Evolutionary conservation across 2,797 vertebrate genomes (phyloP), one percentile per base, ranked within the genome.

Genomic region (Sarcoramphus papa): DNA sequence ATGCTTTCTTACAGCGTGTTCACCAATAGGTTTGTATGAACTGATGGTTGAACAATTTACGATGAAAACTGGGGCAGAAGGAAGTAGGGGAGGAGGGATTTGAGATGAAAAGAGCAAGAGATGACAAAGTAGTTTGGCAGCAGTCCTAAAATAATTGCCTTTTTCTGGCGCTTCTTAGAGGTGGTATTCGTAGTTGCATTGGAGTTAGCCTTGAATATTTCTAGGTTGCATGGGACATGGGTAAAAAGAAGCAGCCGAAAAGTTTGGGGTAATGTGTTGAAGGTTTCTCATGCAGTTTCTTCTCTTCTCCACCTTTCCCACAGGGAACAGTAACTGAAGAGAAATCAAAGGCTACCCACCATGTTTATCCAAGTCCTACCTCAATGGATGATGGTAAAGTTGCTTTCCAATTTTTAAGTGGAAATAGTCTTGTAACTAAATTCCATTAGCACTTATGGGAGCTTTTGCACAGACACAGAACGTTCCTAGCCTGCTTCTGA

Each of bases 281-380:
- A 50, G 22, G 27, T 60, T 85, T 81, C 90, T 95, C n/a, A 88
- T 3, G 24, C 6, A 6, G 19, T 56, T 75, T 79, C 28, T 37
- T 30, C 77, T 91, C 11, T 80, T 77, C 72, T 59, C 43, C 18
- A 1, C 64, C 64, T 96, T 96, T 40, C 54, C 30, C 45, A 0
- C 91, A 99, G 99, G 99, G 99, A 91, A 98, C 99, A 48, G 98
- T 99, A 78, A 99, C 99, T 56, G 99, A 99, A 45, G 99, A 99
- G 82, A 99, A 99, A 78, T 99, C 99, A 15, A 99, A 99, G 97
- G 99, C 99, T 60, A 99, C 99, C 51, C 99, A 99, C 96, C 98
- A 99, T 11, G 98, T 99, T 94, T 99, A 99, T 95, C 98, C 99
- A 2, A 98, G 98, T 91, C 98, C 98, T 90, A 97, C 98, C 73